Evolutionary conservation across 2,797 vertebrate genomes (phyloP), one percentile per base, ranked within the genome.

Genomic region (Streptopelia turtur): DNA sequence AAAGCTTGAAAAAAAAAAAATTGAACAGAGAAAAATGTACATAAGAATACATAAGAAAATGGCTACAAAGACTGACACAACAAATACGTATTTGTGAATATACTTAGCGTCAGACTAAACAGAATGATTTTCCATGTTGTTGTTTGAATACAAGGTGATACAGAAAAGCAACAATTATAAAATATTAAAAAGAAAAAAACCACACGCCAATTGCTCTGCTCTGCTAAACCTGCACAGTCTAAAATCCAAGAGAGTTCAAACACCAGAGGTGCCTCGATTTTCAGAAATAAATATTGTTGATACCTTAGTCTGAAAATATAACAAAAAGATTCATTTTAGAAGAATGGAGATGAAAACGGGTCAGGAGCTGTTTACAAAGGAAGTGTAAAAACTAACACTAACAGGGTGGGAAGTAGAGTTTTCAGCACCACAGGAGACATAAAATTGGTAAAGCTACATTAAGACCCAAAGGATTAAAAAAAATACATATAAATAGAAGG

Each of bases 271-370:
- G 27, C 64, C 16, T 31, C 3, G 0, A 9, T 47, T 80, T 86
- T 89, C 68, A 78, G 37, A 90, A 80, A 75, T 61, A 81, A 83
- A 35, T 45, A 77, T 0, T 70, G 33, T 16, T 64, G 49, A 30
- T 74, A 79, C 39, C 35, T 89, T 43, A 80, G 33, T 39, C 60
- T 74, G 85, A 83, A 96, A 96, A 78, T 10, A 50, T 9, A 75
- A 60, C 52, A 60, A 79, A 82, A 92, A 87, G 50, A 63, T 35
- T 83, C 80, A 59, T 64, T 91, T 88, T 39, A 77, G 57, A 91
- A 92, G 57, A 92, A 83, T 14, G 11, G 52, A 92, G 65, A 77
- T 13, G 41, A 90, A 91, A 94, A 91, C 64, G 20, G 82, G 71
- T 89, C 84, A 95, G n/a, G 59, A 93, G 53, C 53, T 50, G 45